Base-by-base conservation (phyloP, 2,888 invertebrate species). In the Lycia hirtaria region DNA sequence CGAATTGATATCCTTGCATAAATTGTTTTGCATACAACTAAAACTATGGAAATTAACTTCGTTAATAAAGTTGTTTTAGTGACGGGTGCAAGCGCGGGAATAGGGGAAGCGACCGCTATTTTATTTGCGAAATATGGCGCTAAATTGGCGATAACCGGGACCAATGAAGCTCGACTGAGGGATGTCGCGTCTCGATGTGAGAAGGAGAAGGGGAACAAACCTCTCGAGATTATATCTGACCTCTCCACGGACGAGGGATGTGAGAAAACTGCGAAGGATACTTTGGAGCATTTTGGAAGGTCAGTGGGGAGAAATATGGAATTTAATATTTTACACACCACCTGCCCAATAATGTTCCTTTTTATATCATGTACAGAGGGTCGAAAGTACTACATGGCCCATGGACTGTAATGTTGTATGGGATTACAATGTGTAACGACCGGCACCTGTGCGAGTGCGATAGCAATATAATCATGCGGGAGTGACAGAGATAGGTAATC, bases 1-100 rank as follows among this genome's bases (percentile, higher is more conserved):
- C n/a, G n/a, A n/a, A n/a, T n/a, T n/a, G n/a, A n/a, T n/a, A n/a
- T n/a, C n/a, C n/a, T n/a, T n/a, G n/a, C n/a, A n/a, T n/a, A n/a
- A n/a, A n/a, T n/a, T n/a, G n/a, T n/a, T n/a, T n/a, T n/a, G n/a
- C 4, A 9, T 1, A n/a, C 0, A 6, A 3, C 9, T n/a, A 20
- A 12, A 9, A 54, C 59, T 49, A 73, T 74, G 69, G 64, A 68
- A 19, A 44, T 69, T 2, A 67, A 74, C 50, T 80, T 81, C 43
- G 53, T 70, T 0, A 53, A 69, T 22, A 80, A 81, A 69, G 78
- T 81, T 1, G 78, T 79, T 32, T 32, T 82, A 24, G 71, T 82
- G 28, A 82, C 79, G 0, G 81, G 81, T 17, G 80, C 80, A 0
- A 81, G 81, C 49, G 75, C 76, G 0, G 81, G 81, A 0, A 76